These are phyloP conservation scores for Agrochola macilenta DNA, from an alignment of 2,888 invertebrate species.

Conservation along the genomic window DNA sequence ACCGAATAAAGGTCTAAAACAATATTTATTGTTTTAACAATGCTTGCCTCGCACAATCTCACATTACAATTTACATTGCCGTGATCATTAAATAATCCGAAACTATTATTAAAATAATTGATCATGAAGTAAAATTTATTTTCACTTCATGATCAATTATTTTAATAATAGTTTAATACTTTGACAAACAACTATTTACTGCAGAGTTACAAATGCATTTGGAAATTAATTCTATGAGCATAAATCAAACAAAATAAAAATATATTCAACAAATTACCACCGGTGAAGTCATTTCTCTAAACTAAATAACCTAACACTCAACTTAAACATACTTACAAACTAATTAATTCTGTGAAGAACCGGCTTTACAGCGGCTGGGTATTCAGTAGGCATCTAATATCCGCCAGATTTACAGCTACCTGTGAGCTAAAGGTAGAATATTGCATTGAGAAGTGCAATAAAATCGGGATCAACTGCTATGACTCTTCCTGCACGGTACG, in stretches of 20 bases:
- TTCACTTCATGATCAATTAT: not conserved
- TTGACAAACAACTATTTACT: not conserved
- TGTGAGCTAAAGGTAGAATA: slow-evolving; percentile 76
- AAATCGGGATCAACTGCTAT: slow-evolving; percentile 88
- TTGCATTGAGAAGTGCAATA: slow-evolving; percentile 85
- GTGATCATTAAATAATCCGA: not conserved
- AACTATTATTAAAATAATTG: no score
- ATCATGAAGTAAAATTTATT: no score
- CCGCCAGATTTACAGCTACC: slow-evolving; percentile 66
- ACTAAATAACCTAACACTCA: slow-evolving; percentile 17
- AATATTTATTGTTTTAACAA: not conserved
- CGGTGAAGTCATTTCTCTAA: slow-evolving; percentile 1
- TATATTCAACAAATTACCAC: not conserved
- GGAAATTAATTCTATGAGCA: not conserved
- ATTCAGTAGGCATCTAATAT: slow-evolving; percentile 59
- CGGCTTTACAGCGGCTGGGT: slow-evolving; percentile 12
- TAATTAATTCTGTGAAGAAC: slow-evolving; percentile 46
- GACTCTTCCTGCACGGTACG: slow-evolving; percentile 81
- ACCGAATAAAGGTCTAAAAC: no score
- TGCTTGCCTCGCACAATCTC: not conserved
- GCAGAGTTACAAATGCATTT: not conserved
- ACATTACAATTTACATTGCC: not conserved
- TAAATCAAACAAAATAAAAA: not conserved
- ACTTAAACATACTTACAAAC: slow-evolving; percentile 36
- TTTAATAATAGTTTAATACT: not conserved